phyloP scores from a whole-genome alignment of 2,888 invertebrate genomes.

The Leptopilina myrica region DNA sequence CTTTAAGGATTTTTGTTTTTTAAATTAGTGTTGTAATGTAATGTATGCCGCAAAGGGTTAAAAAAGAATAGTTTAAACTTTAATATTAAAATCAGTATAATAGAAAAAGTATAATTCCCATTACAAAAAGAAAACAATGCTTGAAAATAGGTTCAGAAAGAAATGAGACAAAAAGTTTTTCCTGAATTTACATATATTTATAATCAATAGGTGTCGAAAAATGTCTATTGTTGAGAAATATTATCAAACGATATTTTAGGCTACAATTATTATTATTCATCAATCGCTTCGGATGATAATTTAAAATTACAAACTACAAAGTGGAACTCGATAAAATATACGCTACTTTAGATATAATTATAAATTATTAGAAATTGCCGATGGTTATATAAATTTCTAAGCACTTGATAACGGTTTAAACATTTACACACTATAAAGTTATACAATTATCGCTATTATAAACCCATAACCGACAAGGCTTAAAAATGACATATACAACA shows the following conservation, averaged over 20 bases:
- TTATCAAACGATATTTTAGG: not conserved
- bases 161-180: not conserved
- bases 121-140: not conserved
- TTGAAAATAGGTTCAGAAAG: not conserved
- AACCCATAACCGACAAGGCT: conserved; percentile 20
- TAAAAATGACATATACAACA: conserved; percentile 21
- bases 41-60: too few relatives aligned
- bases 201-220: conserved; percentile 30
- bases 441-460: conserved; percentile 29
- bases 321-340: not conserved
- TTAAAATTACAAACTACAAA: not conserved
- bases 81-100: too few relatives aligned
- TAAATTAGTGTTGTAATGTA: too few relatives aligned
- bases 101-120: not conserved
- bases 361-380: conserved; percentile 9
- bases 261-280: conserved; percentile 3
- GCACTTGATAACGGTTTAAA: conserved; percentile 25
- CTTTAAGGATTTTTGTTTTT: too few relatives aligned
- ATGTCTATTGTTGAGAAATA: not conserved
- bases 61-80: too few relatives aligned
- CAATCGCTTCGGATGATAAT: not conserved
- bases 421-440: conserved; percentile 29
- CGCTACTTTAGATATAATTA: conserved; percentile 8
- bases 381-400: conserved; percentile 25
- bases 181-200: conserved; percentile 37